These are phyloP conservation scores for Malacoctenus gilli DNA, from an alignment of 2,797 vertebrate genomes.

Conservation along the genomic window DNA sequence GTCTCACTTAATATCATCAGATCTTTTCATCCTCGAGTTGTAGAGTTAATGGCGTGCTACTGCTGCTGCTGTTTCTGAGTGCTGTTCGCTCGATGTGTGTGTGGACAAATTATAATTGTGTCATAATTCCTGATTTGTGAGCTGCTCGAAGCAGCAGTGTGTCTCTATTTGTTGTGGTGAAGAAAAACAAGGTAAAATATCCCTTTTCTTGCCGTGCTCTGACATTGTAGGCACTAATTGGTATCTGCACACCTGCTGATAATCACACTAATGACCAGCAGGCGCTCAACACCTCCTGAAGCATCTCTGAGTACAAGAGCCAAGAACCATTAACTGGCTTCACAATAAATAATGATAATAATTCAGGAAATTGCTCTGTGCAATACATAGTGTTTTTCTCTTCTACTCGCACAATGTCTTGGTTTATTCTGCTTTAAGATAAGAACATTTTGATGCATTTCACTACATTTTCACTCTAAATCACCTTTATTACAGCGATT, in stretches of 20 bases:
- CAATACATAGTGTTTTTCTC: not conserved
- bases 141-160: not conserved
- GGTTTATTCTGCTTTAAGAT: not conserved
- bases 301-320: constrained; percentile 21
- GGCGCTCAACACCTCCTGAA: constrained; percentile 16
- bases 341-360: constrained; percentile 27
- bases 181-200: not conserved
- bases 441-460: too few species aligned
- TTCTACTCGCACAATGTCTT: not conserved
- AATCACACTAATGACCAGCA: constrained; percentile 49
- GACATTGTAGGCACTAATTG: constrained; percentile 20
- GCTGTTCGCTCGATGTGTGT: not conserved
- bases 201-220: not conserved
- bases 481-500: not conserved
- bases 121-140: not conserved
- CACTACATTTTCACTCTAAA: too few species aligned
- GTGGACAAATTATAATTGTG: not conserved
- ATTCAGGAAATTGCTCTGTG: constrained; percentile 13
- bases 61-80: not conserved
- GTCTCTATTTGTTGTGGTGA: not conserved
- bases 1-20: not conserved
- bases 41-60: constrained; percentile 4
- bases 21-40: too few species aligned
- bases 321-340: constrained; percentile 17
- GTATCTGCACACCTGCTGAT: constrained; percentile 57